phyloP scores from a whole-genome alignment of 2,797 vertebrate genomes.

The Pantherophis vulpinus region DNA sequence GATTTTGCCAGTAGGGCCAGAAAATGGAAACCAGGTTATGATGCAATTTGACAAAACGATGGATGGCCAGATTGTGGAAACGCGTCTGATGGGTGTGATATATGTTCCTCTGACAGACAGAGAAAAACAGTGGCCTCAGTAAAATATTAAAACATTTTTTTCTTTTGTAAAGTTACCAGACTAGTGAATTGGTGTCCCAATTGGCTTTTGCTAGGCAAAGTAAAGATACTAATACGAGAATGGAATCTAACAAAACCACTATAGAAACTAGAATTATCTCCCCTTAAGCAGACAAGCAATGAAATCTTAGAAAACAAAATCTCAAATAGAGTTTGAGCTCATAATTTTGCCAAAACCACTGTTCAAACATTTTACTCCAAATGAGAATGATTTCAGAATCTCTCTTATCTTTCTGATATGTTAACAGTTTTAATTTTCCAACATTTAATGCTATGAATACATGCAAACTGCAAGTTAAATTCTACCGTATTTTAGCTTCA shows the following conservation, averaged over 20 bases:
- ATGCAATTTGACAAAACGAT: conserved; percentile 88
- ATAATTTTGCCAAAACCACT: background rate
- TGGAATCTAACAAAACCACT: background rate
- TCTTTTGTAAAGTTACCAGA: conserved; percentile 28
- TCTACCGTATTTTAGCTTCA: background rate
- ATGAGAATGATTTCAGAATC: background rate
- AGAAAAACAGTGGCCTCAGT: conserved; percentile 85
- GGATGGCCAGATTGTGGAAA: conserved; percentile 81
- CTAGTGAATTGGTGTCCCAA: conserved; percentile 8
- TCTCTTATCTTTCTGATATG: background rate
- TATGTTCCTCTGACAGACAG: conserved; percentile 91
- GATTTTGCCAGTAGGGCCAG: conserved; percentile 84
- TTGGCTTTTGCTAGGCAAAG: background rate
- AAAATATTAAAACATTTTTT: conserved; percentile 42
- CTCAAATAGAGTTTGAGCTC: background rate
- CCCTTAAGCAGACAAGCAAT: background rate
- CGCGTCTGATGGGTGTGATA: conserved; percentile 87
- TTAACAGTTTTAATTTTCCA: background rate
- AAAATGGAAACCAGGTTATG: conserved; percentile 83
- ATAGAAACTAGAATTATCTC: background rate
- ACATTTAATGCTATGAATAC: background rate
- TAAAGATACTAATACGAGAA: background rate
- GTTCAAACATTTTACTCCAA: background rate
- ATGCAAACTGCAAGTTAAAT: background rate
- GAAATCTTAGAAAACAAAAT: background rate